Percentiles rank a stretch among this genome's conserved stretches.
Conservation (phyloP, 2,113 vertebrate species). For the Podocnemis expansa region DNA sequence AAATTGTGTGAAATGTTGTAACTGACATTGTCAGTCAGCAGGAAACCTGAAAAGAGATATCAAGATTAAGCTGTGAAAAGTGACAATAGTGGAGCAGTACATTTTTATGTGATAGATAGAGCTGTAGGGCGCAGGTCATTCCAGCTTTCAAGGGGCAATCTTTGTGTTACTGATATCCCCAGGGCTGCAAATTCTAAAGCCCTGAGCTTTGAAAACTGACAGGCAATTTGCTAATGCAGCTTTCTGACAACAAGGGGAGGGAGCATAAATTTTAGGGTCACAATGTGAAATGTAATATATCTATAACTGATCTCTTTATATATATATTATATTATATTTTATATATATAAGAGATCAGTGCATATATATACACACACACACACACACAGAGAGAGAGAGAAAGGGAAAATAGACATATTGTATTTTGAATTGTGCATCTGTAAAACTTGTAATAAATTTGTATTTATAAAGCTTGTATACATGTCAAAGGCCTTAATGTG, state of each 20-base stretch:
- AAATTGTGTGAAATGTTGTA: constrained; percentile 66
- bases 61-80: constrained; percentile 67
- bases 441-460: background rate
- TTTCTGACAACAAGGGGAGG: background rate
- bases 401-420: background rate
- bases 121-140: constrained; percentile 71
- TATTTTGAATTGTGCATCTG: background rate
- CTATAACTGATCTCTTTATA: background rate
- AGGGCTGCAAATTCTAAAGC: constrained; percentile 75
- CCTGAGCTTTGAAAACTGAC: constrained; percentile 2
- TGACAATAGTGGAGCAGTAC: constrained; percentile 12
- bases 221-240: constrained; percentile 63
- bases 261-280: background rate
- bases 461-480: background rate
- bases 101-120: constrained; percentile 59
- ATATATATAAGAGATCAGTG: too few species aligned
- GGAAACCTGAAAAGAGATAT: constrained; percentile 73
- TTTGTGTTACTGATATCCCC: constrained; percentile 85
- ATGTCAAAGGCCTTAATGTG: background rate
- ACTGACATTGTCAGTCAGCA: constrained; percentile 69
- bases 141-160: constrained; percentile 77
- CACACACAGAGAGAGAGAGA: too few species aligned
- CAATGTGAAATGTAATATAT: background rate
- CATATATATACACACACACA: too few species aligned
- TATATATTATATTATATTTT: background rate